Conservation (phyloP, 2,113 vertebrate genomes). For the Syngnathus scovelli region DNA sequence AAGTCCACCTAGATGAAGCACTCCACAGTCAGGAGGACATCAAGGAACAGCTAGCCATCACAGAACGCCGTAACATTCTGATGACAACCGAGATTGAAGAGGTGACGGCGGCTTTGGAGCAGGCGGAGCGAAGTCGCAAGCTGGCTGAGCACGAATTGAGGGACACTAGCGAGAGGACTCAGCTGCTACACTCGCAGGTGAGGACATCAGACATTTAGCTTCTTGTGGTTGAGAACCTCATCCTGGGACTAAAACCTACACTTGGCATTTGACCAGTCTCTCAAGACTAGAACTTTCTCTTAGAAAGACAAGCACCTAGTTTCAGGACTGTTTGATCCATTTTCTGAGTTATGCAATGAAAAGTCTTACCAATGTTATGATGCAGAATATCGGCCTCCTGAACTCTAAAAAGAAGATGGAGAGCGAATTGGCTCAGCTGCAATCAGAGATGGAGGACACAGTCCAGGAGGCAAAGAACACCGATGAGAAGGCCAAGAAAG, state of each 20-base stretch:
- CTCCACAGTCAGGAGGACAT: slow-evolving; percentile 63
- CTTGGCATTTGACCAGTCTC: not conserved
- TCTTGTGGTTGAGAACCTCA: not conserved
- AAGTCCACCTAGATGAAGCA: slow-evolving; percentile 66
- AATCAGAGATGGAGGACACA: slow-evolving; percentile 42
- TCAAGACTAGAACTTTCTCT: not conserved
- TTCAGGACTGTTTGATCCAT: not conserved
- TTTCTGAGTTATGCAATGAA: not conserved
- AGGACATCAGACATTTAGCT: not conserved
- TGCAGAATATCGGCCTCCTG: slow-evolving; percentile 59
- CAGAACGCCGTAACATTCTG: slow-evolving; percentile 67
- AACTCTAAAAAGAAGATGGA: slow-evolving; percentile 55
- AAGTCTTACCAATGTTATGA: not conserved
- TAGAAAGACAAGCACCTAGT: not conserved
- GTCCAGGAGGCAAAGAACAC: slow-evolving; percentile 71
- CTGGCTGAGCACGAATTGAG: slow-evolving; percentile 44
- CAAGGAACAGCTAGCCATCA: slow-evolving; percentile 71
- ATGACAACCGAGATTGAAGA: slow-evolving; percentile 72
- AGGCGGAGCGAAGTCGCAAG: slow-evolving; percentile 58
- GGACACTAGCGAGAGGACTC: slow-evolving; percentile 29
- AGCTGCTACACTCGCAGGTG: slow-evolving; percentile 57
- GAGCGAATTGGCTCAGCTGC: slow-evolving; percentile 28
- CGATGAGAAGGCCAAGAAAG: slow-evolving; percentile 73
- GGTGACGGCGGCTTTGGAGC: slow-evolving; percentile 64
- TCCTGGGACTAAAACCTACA: not conserved